A percentile compares a stretch with the other conserved stretches of the same genome.
phyloP scores from a whole-genome alignment of 2,797 vertebrate genomes.

The Ambastaia sidthimunki region DNA sequence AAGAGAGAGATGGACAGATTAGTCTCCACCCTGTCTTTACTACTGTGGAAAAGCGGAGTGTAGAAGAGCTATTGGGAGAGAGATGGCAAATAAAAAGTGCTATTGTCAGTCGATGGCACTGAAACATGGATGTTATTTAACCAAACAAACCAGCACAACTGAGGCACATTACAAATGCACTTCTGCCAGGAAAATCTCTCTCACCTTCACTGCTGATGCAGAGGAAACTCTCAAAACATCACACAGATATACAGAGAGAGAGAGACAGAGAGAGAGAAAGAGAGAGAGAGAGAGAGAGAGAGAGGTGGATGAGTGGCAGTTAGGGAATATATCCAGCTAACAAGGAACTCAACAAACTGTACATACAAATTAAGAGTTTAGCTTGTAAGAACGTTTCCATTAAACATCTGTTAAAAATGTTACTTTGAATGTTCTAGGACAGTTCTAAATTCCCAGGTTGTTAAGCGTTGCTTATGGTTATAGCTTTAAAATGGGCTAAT shows the following conservation, averaged over 20 bases:
- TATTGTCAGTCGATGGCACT: constrained; percentile 60
- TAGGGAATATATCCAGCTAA: constrained; percentile 38
- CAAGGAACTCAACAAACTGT: too few species aligned
- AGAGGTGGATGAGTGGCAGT: constrained; percentile 61
- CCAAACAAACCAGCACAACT: constrained; percentile 74
- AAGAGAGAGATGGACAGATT: not conserved
- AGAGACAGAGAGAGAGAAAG: constrained; percentile 44
- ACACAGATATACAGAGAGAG: constrained; percentile 53
- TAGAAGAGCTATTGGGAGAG: constrained; percentile 58
- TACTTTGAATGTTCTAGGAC: too few species aligned
- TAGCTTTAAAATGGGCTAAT: too few species aligned
- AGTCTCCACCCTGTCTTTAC: constrained; percentile 47
- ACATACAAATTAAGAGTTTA: too few species aligned
- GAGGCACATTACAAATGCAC: constrained; percentile 77
- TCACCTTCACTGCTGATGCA: constrained; percentile 76
- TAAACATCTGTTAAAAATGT: too few species aligned
- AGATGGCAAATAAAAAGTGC: constrained; percentile 63
- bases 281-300: too few species aligned
- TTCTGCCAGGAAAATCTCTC: constrained; percentile 84
- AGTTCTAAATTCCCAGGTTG: too few species aligned
- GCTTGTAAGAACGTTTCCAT: too few species aligned
- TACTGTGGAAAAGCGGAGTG: constrained; percentile 52
- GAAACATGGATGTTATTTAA: constrained; percentile 81
- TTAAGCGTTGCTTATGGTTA: too few species aligned
- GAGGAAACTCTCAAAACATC: constrained; percentile 78